Base-by-base conservation (phyloP, 2,888 invertebrate genomes). In the Ctena decussata region DNA sequence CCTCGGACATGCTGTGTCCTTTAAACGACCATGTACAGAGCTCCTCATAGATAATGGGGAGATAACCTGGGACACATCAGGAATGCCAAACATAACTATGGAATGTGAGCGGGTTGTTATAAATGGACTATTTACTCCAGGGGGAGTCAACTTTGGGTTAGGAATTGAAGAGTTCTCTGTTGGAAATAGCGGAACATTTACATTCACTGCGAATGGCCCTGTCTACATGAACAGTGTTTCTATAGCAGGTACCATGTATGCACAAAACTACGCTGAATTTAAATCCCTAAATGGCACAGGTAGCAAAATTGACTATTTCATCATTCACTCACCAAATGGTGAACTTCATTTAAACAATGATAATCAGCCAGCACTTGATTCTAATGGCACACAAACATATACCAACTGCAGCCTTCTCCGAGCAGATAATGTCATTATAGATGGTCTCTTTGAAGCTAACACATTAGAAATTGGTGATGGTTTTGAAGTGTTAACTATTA, bases 81-180 rank as follows among this genome's bases (percentile, higher is more conserved):
- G 8, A 18, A 15, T 69, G 8, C 84, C 90, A 27, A 78, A 73
- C 18, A 77, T 89, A 15, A 87, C 76, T 21, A 44, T 93, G 32
- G 90, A 89, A 73, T 93, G 93, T 86, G 53, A 46, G 15, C 74
- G 60, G 21, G 87, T 93, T n/a, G 85, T 84, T 71, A 87, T 93
- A n/a, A 91, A 93, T 79, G 89, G 89, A 15, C 49, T 57, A 5
- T 91, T 92, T 76, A 57, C 85, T 12, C 87, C 91, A 12, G 89
- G 89, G 21, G 82, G 30, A 12, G 79, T 92, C 5, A 79, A 85
- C 12, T 90, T 91, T 71, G 91, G 87, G 32, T 30, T 21, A 0
- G 91, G 90, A 41, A 73, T 90, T 27, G 74, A 82, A 18, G 72
- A 73, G 44, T 75, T 90, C 0, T 60, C 77, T 6, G 83, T 93